A percentile compares a stretch with the other conserved stretches of the same genome.
These are phyloP conservation scores for Dendrolimus houi DNA, from an alignment of 2,888 invertebrate species.

Conservation along the genomic window DNA sequence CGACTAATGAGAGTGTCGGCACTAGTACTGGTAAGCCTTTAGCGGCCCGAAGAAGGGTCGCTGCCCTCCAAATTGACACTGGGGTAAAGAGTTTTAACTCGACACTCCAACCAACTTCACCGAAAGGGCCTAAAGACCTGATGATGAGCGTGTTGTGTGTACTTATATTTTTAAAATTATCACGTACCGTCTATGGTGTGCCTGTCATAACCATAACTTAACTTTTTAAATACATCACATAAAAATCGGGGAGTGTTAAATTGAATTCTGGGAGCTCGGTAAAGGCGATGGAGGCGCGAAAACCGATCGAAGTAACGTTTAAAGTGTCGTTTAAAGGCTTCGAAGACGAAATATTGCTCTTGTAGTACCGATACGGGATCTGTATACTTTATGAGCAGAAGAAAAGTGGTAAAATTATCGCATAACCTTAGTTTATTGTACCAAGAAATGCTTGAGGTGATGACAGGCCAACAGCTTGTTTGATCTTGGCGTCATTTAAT, in stretches of 20 bases:
- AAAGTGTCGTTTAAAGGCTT: slow-evolving; percentile 66
- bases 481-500: neutral
- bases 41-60: too few species aligned
- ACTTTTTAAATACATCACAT: slow-evolving; percentile 45
- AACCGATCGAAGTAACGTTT: slow-evolving; percentile 63
- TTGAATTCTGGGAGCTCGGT: slow-evolving; percentile 67
- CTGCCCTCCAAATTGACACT: too few species aligned
- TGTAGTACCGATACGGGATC: slow-evolving; percentile 27
- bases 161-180: slow-evolving; percentile 44
- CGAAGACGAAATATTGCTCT: slow-evolving; percentile 64
- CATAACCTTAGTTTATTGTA: slow-evolving; percentile 10
- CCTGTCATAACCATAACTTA: slow-evolving; percentile 61
- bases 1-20: too few species aligned
- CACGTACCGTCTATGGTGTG: slow-evolving; percentile 46
- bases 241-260: slow-evolving; percentile 69
- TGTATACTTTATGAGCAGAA: slow-evolving; percentile 54
- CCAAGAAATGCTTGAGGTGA: neutral
- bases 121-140: too few species aligned
- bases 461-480: neutral
- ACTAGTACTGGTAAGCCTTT: too few species aligned
- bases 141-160: too few species aligned
- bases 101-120: too few species aligned
- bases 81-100: too few species aligned
- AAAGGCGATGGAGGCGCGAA: slow-evolving; percentile 68
- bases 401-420: slow-evolving; percentile 43